Evolutionary conservation across 1,140 invertebrate species (phyloP).

Genomic region (Drosophila lacertosa): DNA sequence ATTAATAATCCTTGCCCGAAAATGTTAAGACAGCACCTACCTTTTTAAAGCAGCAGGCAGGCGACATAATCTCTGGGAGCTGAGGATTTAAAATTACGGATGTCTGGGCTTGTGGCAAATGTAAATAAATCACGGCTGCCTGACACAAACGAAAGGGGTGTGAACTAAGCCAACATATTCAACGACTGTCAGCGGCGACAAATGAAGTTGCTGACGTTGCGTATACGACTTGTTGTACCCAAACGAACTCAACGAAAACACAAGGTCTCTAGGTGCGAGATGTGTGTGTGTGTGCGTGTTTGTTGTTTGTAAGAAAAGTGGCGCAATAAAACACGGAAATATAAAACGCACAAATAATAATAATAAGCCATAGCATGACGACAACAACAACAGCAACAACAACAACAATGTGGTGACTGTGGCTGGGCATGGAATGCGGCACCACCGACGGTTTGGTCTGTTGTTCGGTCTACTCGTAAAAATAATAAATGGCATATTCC

Average conservation of each 20-base stretch:
- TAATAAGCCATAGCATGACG: conserved; percentile 67
- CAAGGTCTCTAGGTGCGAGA: conserved; percentile 23
- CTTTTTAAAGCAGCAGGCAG: conserved; percentile 37
- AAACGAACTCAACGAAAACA: conserved; percentile 60
- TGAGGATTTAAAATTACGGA: conserved; percentile 51
- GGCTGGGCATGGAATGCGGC: conserved; percentile 25
- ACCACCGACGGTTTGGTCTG: conserved; percentile 9
- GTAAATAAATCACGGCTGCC: conserved; percentile 58
- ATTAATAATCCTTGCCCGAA: conserved; percentile 30
- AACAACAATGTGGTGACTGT: conserved; percentile 55
- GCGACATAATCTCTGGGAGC: conserved; percentile 37
- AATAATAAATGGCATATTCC: conserved; percentile 74
- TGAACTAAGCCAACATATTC: conserved; percentile 49
- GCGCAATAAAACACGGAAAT: conserved; percentile 81
- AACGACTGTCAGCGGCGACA: conserved; percentile 69
- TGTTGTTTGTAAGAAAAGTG: conserved; percentile 58
- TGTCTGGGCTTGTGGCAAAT: conserved; percentile 32
- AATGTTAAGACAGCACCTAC: conserved; percentile 27
- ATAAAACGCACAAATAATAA: conserved; percentile 82
- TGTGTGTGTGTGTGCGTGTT: conserved; percentile 14
- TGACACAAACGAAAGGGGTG: conserved; percentile 10
- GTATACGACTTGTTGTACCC: conserved; percentile 45
- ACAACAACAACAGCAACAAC: conserved; percentile 32
- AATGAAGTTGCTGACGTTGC: conserved; percentile 68
- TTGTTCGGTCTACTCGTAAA: conserved; percentile 65